Evolutionary conservation across 2,113 vertebrate genomes (phyloP), one percentile per base, ranked within the genome.

Genomic region (Podocnemis expansa): DNA sequence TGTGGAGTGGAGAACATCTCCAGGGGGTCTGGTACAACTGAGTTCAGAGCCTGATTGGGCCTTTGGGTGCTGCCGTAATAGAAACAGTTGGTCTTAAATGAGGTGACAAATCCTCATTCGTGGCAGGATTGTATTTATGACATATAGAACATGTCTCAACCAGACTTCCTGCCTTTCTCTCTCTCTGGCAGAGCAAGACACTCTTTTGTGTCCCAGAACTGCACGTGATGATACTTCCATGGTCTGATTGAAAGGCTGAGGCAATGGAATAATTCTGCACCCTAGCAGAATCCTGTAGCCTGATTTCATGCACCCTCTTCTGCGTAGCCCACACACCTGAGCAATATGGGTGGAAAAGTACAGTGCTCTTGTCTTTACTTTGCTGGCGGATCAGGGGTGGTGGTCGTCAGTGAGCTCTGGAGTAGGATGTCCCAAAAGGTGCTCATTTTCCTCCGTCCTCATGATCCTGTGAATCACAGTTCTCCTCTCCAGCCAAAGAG

Each of bases 11-110:
- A 63, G n/a, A 73, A 10, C 24, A 2, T 43, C 70, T 73, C 38
- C 25, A 13, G 38, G 19, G 10, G n/a, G n/a, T 21, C 67, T 41
- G n/a, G 76, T 63, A 49, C 92, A 4, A 54, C 87, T 55, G 63
- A 13, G 3, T 91, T 92, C 85, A 51, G 31, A 88, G 92, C 91
- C 96, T 83, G 49, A 85, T 89, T 10, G 0, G 82, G 89, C 4
- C 31, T 95, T 93, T 90, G 96, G 94, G 96, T 51, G 96, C 96
- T 91, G 24, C 94, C 89, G 4, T 21, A 47, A 0, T 21, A 1
- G 94, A 96, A 97, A 95, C 89, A 94, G 81, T 96, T 94, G 79
- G 94, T 91, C 91, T 34, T 8, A 95, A 94, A 95, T 67, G 89
- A 96, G 89, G 85, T 49, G 49, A 43, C n/a, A 70, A 83, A 45